A percentile compares a stretch with the other conserved stretches of the same genome.
Evolutionary conservation across 2,888 invertebrate species (phyloP).

Genomic region (Acheta domesticus): DNA sequence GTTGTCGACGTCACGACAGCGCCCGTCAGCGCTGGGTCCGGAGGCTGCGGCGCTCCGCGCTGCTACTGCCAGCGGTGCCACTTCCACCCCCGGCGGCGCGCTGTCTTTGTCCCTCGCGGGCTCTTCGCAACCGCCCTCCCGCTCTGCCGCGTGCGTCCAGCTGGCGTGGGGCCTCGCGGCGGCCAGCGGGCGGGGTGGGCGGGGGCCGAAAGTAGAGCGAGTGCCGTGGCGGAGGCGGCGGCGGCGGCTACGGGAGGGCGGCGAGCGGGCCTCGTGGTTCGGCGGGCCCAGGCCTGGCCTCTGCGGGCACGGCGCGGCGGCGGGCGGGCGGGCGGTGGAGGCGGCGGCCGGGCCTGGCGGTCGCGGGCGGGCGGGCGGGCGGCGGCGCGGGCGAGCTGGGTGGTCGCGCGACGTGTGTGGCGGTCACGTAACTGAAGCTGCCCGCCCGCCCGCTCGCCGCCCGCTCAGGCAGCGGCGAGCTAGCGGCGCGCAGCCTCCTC

Average conservation of each 20-base stretch:
- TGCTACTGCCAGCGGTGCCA: no score
- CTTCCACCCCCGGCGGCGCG: no score
- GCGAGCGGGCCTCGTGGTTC: not conserved
- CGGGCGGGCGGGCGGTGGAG: conserved; percentile 10
- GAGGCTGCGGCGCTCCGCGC: no score
- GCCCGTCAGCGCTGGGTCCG: no score
- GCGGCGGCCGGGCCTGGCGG: not conserved
- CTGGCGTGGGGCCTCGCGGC: not conserved
- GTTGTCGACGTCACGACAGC: no score
- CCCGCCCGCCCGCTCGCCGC: not conserved
- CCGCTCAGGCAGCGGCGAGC: conserved; percentile 8
- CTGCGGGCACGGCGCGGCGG: not conserved
- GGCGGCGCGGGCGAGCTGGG: conserved; percentile 30
- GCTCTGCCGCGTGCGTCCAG: not conserved
- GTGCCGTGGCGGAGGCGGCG: not conserved
- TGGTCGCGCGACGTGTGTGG: conserved; percentile 35
- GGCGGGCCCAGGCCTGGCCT: not conserved
- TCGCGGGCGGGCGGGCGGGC: conserved; percentile 19
- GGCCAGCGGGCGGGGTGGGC: no score
- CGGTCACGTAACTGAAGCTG: conserved; percentile 23
- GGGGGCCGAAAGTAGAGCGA: conserved; percentile 9
- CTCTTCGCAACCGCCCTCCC: not conserved
- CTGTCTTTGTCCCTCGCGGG: not conserved
- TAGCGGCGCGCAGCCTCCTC: not conserved
- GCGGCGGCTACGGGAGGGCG: not conserved